These are phyloP conservation scores for Scotopteryx bipunctaria DNA, from an alignment of 2,888 invertebrate species.

Conservation along the genomic window DNA sequence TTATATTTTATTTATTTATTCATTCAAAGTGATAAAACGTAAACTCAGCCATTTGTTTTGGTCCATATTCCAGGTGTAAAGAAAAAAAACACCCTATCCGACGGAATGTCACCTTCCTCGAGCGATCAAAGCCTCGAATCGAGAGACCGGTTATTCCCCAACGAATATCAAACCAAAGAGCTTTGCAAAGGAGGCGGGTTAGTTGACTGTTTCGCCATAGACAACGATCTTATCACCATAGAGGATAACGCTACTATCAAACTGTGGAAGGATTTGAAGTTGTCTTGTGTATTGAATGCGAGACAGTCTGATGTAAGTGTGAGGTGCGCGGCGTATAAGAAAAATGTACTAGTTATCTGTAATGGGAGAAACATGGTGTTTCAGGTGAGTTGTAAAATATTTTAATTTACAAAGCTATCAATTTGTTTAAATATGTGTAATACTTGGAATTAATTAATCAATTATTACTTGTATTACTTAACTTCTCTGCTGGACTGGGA, in stretches of 20 bases:
- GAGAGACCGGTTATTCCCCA: slow-evolving; percentile 54
- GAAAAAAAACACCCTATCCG: slow-evolving; percentile 54
- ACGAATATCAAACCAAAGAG: slow-evolving; percentile 50
- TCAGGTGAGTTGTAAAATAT: slow-evolving; percentile 59
- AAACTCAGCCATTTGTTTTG: too few species aligned
- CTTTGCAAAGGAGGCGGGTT: slow-evolving; percentile 56
- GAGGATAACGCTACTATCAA: slow-evolving; percentile 70
- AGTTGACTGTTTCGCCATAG: slow-evolving; percentile 63
- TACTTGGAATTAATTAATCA: too few species aligned
- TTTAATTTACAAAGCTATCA: too few species aligned
- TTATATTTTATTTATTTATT: too few species aligned
- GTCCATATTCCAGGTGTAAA: slow-evolving; percentile 56
- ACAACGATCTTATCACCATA: slow-evolving; percentile 64
- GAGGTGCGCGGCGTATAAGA: slow-evolving; percentile 62
- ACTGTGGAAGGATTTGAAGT: slow-evolving; percentile 63
- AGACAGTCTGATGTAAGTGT: slow-evolving; percentile 61
- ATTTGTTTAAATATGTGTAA: too few species aligned
- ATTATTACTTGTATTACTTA: too few species aligned
- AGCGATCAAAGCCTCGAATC: slow-evolving; percentile 63
- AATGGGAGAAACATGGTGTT: slow-evolving; percentile 64
- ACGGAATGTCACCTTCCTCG: slow-evolving; percentile 57
- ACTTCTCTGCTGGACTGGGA: too few species aligned
- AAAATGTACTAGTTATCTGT: slow-evolving; percentile 66
- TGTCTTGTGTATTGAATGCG: slow-evolving; percentile 60
- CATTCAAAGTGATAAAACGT: too few species aligned